Conservation (phyloP, 1,140 invertebrate genomes). For the Pseudomyrmex concolor region DNA sequence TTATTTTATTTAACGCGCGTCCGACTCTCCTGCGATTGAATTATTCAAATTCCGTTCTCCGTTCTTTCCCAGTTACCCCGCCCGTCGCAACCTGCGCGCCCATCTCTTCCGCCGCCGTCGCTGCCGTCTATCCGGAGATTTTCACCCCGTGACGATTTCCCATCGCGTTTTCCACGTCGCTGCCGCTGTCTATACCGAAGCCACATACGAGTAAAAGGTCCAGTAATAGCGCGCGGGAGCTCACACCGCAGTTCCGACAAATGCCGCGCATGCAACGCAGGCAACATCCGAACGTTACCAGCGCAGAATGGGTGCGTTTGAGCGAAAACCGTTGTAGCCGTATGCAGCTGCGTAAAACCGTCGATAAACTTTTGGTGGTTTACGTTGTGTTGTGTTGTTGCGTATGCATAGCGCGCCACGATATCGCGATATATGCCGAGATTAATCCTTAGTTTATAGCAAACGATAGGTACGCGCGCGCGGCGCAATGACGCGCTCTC, state of each 20-base stretch:
- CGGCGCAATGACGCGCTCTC: no score
- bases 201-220: conserved; percentile 51
- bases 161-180: conserved; percentile 51
- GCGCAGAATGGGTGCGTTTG: conserved; percentile 36
- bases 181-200: conserved; percentile 45
- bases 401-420: background rate
- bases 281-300: conserved; percentile 46
- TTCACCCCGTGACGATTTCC: conserved; percentile 60
- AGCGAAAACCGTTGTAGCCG: conserved; percentile 42
- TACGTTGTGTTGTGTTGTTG: conserved; percentile 32
- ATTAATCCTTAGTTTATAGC: conserved; percentile 31
- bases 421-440: conserved; percentile 8
- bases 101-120: conserved; percentile 6
- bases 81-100: conserved; percentile 43
- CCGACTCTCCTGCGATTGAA: conserved; percentile 68
- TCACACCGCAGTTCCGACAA: conserved; percentile 46
- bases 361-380: conserved; percentile 50
- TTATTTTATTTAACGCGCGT: conserved; percentile 72
- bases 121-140: conserved; percentile 62
- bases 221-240: conserved; percentile 36
- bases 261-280: conserved; percentile 29
- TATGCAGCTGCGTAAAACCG: conserved; percentile 30
- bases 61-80: conserved; percentile 36
- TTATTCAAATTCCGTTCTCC: conserved; percentile 70
- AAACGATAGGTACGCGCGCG: background rate